Percentiles rank a stretch among this genome's conserved stretches.
Evolutionary conservation across 2,888 invertebrate genomes (phyloP).

Genomic region (Ferrisia virgata): DNA sequence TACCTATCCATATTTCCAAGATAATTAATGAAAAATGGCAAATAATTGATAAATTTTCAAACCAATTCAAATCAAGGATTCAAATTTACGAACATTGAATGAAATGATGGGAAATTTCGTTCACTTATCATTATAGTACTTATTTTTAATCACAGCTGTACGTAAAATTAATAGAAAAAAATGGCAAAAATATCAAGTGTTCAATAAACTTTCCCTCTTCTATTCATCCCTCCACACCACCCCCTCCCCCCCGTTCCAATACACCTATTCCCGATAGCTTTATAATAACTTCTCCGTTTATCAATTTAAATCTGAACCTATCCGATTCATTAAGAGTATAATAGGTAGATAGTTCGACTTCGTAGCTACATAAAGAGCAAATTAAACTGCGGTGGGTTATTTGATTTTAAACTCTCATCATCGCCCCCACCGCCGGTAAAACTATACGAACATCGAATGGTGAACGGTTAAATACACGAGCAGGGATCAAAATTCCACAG

Average conservation of each 20-base stretch:
- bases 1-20: too few relatives aligned
- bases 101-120: too few relatives aligned
- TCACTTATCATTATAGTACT: too few relatives aligned
- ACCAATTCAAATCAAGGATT: too few relatives aligned
- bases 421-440: too few relatives aligned
- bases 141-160: too few relatives aligned
- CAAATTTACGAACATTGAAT: too few relatives aligned
- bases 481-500: conserved; percentile 17
- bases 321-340: background rate
- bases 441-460: background rate
- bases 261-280: background rate
- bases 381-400: background rate
- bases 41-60: too few relatives aligned
- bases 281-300: background rate
- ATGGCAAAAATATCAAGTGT: too few relatives aligned
- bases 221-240: background rate
- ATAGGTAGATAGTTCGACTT: background rate
- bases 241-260: background rate
- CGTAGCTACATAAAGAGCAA: background rate
- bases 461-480: background rate
- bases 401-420: background rate
- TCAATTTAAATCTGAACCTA: conserved; percentile 3
- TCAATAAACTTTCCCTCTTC: too few relatives aligned
- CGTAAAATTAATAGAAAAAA: too few relatives aligned
- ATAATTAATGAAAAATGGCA: too few relatives aligned